These are phyloP conservation scores for Actias luna DNA, from an alignment of 2,888 invertebrate species.

Conservation along the genomic window DNA sequence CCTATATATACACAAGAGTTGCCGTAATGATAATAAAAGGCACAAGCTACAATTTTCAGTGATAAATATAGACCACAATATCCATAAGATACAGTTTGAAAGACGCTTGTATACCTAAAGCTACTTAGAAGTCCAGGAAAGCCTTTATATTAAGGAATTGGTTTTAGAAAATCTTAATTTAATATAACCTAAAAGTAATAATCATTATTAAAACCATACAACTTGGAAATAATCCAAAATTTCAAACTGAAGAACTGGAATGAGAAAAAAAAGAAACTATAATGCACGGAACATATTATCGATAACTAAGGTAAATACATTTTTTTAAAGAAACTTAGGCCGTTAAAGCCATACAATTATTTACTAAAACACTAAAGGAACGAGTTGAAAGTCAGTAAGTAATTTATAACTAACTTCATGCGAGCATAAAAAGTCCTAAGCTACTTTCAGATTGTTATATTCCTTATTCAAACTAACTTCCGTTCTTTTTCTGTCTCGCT, in stretches of 20 bases:
- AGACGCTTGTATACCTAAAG: too few species aligned
- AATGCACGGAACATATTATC: not conserved
- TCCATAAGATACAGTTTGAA: too few species aligned
- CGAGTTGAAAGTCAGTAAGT: not conserved
- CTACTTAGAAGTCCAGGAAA: too few species aligned
- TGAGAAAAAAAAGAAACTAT: not conserved
- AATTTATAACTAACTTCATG: conserved; percentile 1
- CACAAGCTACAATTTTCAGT: too few species aligned
- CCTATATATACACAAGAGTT: too few species aligned
- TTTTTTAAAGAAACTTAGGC: not conserved
- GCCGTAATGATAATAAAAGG: too few species aligned
- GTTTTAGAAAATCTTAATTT: too few species aligned
- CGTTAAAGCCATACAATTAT: not conserved
- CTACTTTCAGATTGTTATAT: not conserved
- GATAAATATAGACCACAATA: too few species aligned
- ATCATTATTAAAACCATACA: too few species aligned
- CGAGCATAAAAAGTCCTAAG: not conserved
- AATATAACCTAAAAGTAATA: too few species aligned
- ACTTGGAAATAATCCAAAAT: not conserved
- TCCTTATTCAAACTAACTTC: not conserved
- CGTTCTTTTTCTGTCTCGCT: too few species aligned
- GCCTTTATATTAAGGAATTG: too few species aligned
- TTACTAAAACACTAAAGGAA: not conserved
- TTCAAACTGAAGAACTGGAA: not conserved
- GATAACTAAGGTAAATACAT: not conserved